Evolutionary conservation across 2,113 vertebrate genomes (phyloP).

Genomic region (Stegastes partitus): DNA sequence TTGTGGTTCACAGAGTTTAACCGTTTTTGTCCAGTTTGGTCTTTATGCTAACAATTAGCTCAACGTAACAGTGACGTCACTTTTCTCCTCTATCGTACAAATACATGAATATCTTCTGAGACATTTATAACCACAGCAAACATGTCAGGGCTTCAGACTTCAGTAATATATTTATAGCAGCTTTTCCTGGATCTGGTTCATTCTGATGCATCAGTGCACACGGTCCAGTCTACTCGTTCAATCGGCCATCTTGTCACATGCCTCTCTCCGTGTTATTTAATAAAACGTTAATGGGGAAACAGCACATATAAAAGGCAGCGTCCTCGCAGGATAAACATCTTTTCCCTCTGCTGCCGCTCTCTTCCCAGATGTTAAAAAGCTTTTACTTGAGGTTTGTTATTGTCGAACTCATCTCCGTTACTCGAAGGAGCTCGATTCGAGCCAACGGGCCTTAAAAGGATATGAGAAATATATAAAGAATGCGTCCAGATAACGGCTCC

Average conservation of each 20-base stretch:
- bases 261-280: slow-evolving; percentile 24
- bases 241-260: slow-evolving; percentile 24
- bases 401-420: slow-evolving; percentile 27
- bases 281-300: slow-evolving; percentile 37
- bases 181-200: neutral
- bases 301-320: neutral
- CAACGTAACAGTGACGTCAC: no score
- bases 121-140: neutral
- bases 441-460: slow-evolving; percentile 64
- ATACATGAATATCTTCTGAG: no score
- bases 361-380: slow-evolving; percentile 39
- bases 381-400: slow-evolving; percentile 45
- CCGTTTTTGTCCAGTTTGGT: no score
- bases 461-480: slow-evolving; percentile 58
- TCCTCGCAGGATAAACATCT: slow-evolving; percentile 33
- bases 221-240: slow-evolving; percentile 13
- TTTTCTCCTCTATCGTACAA: no score
- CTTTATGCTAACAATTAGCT: no score
- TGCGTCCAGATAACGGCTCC: slow-evolving; percentile 45
- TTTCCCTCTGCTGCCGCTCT: slow-evolving; percentile 8
- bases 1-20: no score
- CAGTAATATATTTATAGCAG: neutral
- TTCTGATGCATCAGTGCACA: neutral
- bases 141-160: neutral
- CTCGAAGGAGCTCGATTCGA: slow-evolving; percentile 13